Percentiles rank a stretch among this genome's conserved stretches.
Evolutionary conservation across 2,113 vertebrate species (phyloP).

Genomic region (Apteryx mantelli): DNA sequence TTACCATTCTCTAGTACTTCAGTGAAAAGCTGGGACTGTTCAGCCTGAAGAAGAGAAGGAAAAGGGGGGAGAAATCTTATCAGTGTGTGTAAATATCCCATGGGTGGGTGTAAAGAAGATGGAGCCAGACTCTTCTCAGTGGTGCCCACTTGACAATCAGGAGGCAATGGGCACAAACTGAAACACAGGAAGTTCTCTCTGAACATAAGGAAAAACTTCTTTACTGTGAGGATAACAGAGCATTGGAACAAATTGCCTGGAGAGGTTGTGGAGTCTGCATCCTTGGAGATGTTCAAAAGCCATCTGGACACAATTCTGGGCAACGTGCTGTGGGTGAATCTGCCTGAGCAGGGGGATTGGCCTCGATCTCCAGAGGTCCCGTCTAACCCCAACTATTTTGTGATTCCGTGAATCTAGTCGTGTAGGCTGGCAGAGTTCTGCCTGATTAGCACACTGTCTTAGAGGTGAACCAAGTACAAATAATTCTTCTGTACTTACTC

Average conservation of each 20-base stretch:
- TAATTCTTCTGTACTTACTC: not conserved
- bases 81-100: not conserved
- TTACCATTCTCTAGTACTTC: not conserved
- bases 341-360: not conserved
- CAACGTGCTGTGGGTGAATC: not conserved
- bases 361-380: not conserved
- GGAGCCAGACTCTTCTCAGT: not conserved
- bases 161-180: not conserved
- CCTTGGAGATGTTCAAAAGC: too few species aligned
- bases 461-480: not conserved
- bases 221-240: not conserved
- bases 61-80: not conserved
- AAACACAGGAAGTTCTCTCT: not conserved
- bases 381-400: not conserved
- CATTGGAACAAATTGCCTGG: too few species aligned
- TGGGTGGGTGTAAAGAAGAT: not conserved
- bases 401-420: not conserved
- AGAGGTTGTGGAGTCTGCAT: too few species aligned
- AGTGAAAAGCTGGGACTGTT: not conserved
- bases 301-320: too few species aligned
- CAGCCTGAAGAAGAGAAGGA: not conserved
- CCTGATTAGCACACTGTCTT: not conserved
- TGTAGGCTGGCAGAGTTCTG: accelerated
- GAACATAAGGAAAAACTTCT: not conserved
- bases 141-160: too few species aligned